Base-by-base conservation (phyloP, 1,140 invertebrate genomes). In the Mactra quadrangularis region DNA sequence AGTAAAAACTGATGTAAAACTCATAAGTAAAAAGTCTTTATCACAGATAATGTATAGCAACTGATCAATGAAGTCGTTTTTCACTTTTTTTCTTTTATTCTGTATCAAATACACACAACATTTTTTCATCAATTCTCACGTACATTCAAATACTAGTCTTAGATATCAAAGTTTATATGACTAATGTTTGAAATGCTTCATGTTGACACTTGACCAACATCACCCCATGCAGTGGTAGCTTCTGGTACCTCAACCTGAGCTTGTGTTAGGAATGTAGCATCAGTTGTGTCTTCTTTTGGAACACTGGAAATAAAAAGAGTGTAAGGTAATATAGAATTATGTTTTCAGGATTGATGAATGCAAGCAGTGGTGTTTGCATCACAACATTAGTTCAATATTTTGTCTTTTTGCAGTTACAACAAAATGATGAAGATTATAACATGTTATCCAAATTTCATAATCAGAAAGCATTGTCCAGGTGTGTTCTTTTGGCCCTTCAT, bases 221-320 rank as follows among this genome's bases (percentile, higher is more conserved):
- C 82, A n/a, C 33, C 6, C 66, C 71, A 84, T n/a, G 74, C 64
- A 27, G 45, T 59, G 25, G 53, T 53, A 11, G 57, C 72, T 50
- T 85, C 85, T 35, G 81, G 76, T 11, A 68, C 70, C 2, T 87
- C 87, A 50, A 89, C 60, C 22, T 83, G 59, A 19, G 87, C 84
- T 55, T 89, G 87, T 53, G 88, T 89, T 15, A 89, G 74, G 64
- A 89, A 89, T 17, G 88, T 89, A 31, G 45, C 60, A 71, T 87
- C 85, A 3, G 83, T 33, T 22, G 72, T 68, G 53, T 84, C 64
- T n/a, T 85, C 86, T 45, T 85, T 82, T 50, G 66, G 68, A 4
- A 72, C n/a, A 15, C 84, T 87, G 53, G 7, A 85, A 85, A 38
- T 47, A 35, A 17, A 22, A 74, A 22, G 50, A 13, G 27, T 22